Percentiles rank a stretch among this genome's conserved stretches.
Evolutionary conservation across 2,113 vertebrate genomes (phyloP).

Genomic region (Crypturellus undulatus): DNA sequence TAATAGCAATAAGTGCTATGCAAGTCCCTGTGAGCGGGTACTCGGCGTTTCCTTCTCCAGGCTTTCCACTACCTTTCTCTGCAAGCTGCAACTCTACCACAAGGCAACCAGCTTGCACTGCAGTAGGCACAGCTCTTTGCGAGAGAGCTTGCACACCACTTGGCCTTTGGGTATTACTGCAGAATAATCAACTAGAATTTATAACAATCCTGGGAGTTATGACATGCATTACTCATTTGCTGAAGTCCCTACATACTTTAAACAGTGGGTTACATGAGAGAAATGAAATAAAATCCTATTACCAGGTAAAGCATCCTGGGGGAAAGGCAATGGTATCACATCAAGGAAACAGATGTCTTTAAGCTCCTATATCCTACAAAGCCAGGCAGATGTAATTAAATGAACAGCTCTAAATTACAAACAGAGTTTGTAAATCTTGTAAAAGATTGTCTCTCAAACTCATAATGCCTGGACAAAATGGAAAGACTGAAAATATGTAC

Average conservation of each 20-base stretch:
- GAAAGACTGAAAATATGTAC: not conserved
- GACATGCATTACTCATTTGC: not conserved
- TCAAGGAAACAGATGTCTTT: not conserved
- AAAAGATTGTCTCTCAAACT: not conserved
- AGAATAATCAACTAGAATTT: not conserved
- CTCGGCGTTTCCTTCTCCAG: not conserved
- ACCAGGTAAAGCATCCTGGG: not conserved
- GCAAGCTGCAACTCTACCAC: not conserved
- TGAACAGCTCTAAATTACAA: not conserved
- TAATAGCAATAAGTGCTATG: not conserved
- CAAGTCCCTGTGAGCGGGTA: accelerated
- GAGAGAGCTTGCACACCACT: not conserved
- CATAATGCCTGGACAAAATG: not conserved
- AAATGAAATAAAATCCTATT: not conserved
- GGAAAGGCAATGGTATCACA: not conserved
- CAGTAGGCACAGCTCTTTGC: not conserved
- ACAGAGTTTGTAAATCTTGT: not conserved
- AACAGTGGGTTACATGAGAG: not conserved
- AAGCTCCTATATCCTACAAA: not conserved
- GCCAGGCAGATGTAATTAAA: not conserved
- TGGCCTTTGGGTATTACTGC: not conserved
- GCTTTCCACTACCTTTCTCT: no score
- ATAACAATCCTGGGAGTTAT: not conserved
- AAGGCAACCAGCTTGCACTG: not conserved
- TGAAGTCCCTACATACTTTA: not conserved